Base-by-base conservation (phyloP, 2,797 vertebrate genomes). In the Squalus acanthias region DNA sequence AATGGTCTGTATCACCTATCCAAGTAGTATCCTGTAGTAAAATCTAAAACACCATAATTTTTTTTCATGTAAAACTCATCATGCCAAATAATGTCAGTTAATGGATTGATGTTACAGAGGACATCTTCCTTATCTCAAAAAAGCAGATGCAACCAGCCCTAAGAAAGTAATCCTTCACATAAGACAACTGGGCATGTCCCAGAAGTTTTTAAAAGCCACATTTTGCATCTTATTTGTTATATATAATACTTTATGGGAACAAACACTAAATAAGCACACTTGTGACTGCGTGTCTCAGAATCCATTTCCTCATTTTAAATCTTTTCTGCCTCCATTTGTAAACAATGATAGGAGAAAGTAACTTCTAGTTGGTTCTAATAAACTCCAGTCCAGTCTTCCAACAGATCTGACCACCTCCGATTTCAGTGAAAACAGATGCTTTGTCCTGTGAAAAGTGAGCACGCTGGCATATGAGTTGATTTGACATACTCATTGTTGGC, bases 91-190 rank as follows among this genome's bases (percentile, higher is more conserved):
- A 85, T 50, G 17, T 50, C 82, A 50, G 46, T 50, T 50, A 85
- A 85, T 85, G 82, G 46, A 85, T 85, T 50, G 17, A 85, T 85
- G 79, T 46, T 20, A 46, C 17, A 46, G 15, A 79, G 39, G 39
- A 85, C 15, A 46, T 85, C 39, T 85, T 50, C 82, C 82, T 85
- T 85, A 85, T 85, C 82, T 50, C 46, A 85, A 50, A 85, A 85
- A 50, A 85, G 46, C 82, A 85, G 46, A 85, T 85, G 82, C 46
- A 85, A 85, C 82, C 82, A 85, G 46, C 82, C 82, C 82, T 85
- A 50, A 50, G 46, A 50, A 85, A 85, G 46, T 22, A 50, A 85
- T 85, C 20, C 82, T 85, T 85, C 82, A 85, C 12, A 39, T 82
- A 39, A 39, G 76, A 82, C 76, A 82, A 82, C n/a, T 39, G 15